These are phyloP conservation scores for Vulpes vulpes DNA, from an alignment of 2,113 vertebrate species.

Conservation along the genomic window DNA sequence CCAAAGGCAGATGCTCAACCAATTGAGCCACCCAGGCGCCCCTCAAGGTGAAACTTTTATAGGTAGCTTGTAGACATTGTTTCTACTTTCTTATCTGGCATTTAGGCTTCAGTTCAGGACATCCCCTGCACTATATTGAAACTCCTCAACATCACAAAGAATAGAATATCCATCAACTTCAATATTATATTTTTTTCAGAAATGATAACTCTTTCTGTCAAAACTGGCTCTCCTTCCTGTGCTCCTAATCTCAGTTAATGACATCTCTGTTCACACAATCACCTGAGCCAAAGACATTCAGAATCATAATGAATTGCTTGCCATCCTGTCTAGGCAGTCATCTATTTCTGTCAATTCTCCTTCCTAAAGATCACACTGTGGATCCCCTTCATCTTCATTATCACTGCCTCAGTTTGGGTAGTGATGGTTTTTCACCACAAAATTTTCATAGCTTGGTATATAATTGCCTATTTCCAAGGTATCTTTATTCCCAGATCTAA, in stretches of 20 bases:
- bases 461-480: neutral
- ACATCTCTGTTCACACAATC: neutral
- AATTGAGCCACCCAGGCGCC: neutral
- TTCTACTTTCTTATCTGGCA: neutral
- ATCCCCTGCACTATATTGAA: neutral
- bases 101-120: neutral
- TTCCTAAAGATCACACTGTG: neutral
- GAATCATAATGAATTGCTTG: neutral
- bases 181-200: neutral
- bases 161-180: neutral
- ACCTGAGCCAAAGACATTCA: neutral
- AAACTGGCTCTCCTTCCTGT: neutral
- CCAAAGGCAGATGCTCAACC: neutral
- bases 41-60: neutral
- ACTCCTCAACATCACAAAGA: neutral
- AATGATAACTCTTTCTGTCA: neutral
- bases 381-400: neutral
- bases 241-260: neutral
- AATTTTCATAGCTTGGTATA: neutral
- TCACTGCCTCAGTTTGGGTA: neutral
- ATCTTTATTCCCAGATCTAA: neutral
- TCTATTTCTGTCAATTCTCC: neutral
- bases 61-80: neutral
- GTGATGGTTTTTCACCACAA: neutral
- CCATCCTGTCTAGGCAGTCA: neutral